Percentiles rank a stretch among this genome's conserved stretches.
Conservation (phyloP, 2,797 vertebrate genomes). For the Rhinella marina region DNA sequence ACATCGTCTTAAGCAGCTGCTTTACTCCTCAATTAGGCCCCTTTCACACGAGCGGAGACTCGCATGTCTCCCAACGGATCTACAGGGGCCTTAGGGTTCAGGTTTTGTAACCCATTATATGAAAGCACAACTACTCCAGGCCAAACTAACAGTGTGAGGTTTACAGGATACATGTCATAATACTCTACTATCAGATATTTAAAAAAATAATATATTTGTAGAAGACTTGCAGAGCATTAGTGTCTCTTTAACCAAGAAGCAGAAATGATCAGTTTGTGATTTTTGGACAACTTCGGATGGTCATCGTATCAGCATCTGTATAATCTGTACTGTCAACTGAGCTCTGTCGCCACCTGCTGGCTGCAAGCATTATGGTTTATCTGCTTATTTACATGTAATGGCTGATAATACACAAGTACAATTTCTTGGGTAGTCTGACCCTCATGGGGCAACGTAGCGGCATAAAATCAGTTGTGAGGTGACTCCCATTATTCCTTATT, state of each 20-base stretch:
- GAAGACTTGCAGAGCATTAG: background rate
- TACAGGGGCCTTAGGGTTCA: conserved; percentile 11
- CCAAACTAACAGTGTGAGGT: conserved; percentile 39
- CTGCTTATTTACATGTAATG: background rate
- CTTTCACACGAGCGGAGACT: too few relatives aligned
- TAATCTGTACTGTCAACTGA: background rate
- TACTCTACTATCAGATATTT: background rate
- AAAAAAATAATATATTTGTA: background rate
- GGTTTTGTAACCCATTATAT: background rate
- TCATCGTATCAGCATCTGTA: background rate
- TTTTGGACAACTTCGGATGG: background rate
- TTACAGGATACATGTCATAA: conserved; percentile 24
- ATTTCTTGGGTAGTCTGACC: background rate
- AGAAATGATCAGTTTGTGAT: background rate
- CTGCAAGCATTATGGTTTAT: background rate
- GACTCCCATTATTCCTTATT: too few relatives aligned
- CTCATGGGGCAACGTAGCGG: background rate
- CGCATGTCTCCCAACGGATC: too few relatives aligned
- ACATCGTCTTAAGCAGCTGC: conserved; percentile 3
- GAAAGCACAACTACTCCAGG: conserved; percentile 11
- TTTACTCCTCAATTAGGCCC: background rate
- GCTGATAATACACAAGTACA: background rate
- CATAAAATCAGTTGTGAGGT: background rate
- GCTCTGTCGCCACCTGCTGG: background rate
- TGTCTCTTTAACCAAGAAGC: background rate